These are phyloP conservation scores for Orchesella flavescens DNA, from an alignment of 2,888 invertebrate species.

Conservation along the genomic window DNA sequence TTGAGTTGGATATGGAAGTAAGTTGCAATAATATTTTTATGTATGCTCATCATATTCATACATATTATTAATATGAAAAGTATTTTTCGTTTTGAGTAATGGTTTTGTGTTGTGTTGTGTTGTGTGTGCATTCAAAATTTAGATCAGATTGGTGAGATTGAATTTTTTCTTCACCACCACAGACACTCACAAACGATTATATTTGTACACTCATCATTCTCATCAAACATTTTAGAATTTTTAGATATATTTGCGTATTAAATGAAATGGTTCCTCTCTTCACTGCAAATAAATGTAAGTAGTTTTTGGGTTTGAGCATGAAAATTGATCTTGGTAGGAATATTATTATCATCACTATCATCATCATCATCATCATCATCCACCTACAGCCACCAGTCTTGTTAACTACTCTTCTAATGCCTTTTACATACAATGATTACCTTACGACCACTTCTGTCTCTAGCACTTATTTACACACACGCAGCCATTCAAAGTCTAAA, in stretches of 20 bases:
- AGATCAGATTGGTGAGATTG: neutral
- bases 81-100: neutral
- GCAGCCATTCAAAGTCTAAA: neutral
- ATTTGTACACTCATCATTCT: neutral
- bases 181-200: neutral
- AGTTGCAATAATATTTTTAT: constrained; percentile 2
- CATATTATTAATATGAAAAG: neutral
- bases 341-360: no score
- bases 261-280: neutral
- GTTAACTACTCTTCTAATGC: constrained; percentile 13
- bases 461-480: neutral
- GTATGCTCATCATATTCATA: no score
- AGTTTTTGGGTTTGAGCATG: neutral
- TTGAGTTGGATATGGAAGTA: constrained; percentile 15
- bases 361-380: no score
- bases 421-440: neutral
- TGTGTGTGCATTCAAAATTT: constrained; percentile 9
- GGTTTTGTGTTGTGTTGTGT: neutral
- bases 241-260: neutral
- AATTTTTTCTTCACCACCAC: neutral
- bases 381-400: constrained; percentile 58
- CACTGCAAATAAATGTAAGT: neutral
- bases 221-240: neutral
- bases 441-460: neutral
- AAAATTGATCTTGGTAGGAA: constrained; percentile 51